A percentile compares a stretch with the other conserved stretches of the same genome.
Evolutionary conservation across 1,140 invertebrate genomes (phyloP).

Genomic region (Acyrthosiphon pisum): DNA sequence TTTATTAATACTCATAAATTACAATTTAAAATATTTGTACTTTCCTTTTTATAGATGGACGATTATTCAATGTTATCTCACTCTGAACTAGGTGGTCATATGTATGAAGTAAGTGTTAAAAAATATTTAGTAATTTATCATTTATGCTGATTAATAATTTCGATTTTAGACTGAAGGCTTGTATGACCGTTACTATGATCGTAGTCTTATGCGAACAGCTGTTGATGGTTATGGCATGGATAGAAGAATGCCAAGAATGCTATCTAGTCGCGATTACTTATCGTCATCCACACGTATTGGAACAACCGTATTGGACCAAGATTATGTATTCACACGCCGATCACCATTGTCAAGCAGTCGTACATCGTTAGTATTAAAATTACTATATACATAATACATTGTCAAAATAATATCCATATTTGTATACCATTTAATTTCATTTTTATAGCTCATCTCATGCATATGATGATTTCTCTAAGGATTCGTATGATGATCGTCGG

Average conservation of each 20-base stretch:
- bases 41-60: slow-evolving; percentile 28
- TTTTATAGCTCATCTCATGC: slow-evolving; percentile 25
- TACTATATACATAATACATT: neutral
- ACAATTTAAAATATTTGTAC: neutral
- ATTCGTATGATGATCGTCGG: slow-evolving; percentile 84
- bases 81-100: slow-evolving; percentile 45
- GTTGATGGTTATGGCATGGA: slow-evolving; percentile 54
- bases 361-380: slow-evolving; percentile 38
- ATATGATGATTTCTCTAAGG: slow-evolving; percentile 80
- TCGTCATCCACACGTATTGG: slow-evolving; percentile 52
- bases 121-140: neutral
- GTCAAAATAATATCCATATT: neutral
- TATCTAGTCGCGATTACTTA: slow-evolving; percentile 46
- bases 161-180: slow-evolving; percentile 40
- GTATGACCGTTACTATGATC: slow-evolving; percentile 51
- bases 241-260: slow-evolving; percentile 51
- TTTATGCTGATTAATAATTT: neutral
- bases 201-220: slow-evolving; percentile 38
- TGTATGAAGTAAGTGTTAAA: slow-evolving; percentile 38
- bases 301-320: slow-evolving; percentile 38
- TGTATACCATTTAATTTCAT: neutral
- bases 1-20: neutral
- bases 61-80: slow-evolving; percentile 54
- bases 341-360: slow-evolving; percentile 50
- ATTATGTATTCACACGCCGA: slow-evolving; percentile 50